Percentiles rank a stretch among this genome's conserved stretches.
Conservation (phyloP, 35 echinoderm and acorn worm genomes). For the Ophioderma brevispina region DNA sequence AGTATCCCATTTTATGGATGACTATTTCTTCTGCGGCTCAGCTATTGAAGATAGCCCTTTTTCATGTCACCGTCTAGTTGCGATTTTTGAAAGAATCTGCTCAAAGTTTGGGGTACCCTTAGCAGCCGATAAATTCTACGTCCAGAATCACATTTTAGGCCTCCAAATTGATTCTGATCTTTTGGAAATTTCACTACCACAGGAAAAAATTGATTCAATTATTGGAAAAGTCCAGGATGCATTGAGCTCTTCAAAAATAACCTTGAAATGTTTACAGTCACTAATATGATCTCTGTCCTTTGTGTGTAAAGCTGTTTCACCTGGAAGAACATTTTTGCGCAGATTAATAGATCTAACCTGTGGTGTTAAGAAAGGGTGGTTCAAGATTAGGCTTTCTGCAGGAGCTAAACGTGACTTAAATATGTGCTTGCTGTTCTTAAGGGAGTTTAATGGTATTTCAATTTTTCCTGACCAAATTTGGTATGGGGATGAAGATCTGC, state of each 20-base stretch:
- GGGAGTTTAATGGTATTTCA: neutral
- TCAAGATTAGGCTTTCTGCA: neutral
- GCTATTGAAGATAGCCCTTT: neutral
- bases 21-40: neutral
- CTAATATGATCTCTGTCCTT: constrained; percentile 12
- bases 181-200: neutral
- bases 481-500: neutral
- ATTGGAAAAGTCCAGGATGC: neutral
- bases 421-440: neutral
- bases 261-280: neutral
- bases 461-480: neutral
- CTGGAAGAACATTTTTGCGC: constrained; percentile 13
- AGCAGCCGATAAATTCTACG: neutral
- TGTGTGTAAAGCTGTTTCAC: neutral
- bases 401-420: constrained; percentile 17
- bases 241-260: neutral
- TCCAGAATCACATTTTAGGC: no score
- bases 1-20: neutral
- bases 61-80: neutral
- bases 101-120: neutral
- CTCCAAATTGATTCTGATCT: no score
- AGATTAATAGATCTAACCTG: constrained; percentile 21
- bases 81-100: neutral
- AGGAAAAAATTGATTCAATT: neutral
- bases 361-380: neutral